These are phyloP conservation scores for Struthidea cinerea DNA, from an alignment of 2,113 vertebrate genomes.

Conservation along the genomic window DNA sequence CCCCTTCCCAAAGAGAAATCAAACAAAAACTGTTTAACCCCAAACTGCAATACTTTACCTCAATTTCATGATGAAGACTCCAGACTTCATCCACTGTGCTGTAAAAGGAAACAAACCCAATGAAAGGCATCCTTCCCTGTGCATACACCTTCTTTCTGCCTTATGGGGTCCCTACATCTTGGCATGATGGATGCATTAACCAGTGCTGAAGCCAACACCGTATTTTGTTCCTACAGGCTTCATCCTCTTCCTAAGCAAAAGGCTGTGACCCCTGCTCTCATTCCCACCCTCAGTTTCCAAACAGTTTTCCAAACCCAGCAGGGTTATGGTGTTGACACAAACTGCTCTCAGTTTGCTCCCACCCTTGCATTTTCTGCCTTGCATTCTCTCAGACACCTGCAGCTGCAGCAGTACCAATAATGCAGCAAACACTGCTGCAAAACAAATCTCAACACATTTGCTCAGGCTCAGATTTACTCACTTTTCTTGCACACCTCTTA, in stretches of 20 bases:
- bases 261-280: not conserved
- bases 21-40: not conserved
- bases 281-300: not conserved
- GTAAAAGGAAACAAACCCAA: not conserved
- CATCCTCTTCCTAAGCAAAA: not conserved
- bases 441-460: not conserved
- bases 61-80: slow-evolving; percentile 69
- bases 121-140: not conserved
- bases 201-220: not conserved
- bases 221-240: not conserved
- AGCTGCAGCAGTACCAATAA: not conserved
- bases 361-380: not conserved
- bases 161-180: not conserved
- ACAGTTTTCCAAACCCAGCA: not conserved
- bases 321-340: not conserved
- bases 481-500: not conserved
- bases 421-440: not conserved
- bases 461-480: slow-evolving; percentile 21
- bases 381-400: not conserved
- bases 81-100: slow-evolving; percentile 78
- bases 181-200: not conserved
- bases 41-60: slow-evolving; percentile 64
- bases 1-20: not conserved
- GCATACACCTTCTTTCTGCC: not conserved
- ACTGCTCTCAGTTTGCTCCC: not conserved